Base-by-base conservation (phyloP, 2,888 invertebrate genomes). In the Dendrolimus pini region DNA sequence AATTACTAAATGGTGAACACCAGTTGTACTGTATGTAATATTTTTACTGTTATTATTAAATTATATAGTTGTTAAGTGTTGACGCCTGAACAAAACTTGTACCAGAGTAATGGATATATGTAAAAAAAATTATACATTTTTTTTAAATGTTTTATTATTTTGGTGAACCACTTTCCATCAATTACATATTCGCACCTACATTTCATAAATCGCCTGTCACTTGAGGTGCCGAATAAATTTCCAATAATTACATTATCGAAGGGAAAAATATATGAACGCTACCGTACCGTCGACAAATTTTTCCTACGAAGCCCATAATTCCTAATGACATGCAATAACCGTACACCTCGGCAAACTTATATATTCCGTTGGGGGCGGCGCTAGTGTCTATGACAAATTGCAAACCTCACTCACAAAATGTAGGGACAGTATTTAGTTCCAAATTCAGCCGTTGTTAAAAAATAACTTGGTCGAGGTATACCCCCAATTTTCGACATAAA, bases 281-380 rank as follows among this genome's bases (percentile, higher is more conserved):
- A 74, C 75, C 83, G 81, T 82, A 78, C 77, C 80, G 72, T 72
- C 74, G 67, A 75, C 77, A 81, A 85, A 78, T 88, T 88, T 83
- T 78, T 80, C 85, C 84, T 82, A 82, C 75, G 80, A 83, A 89
- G 89, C 89, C 88, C 90, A 89, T 90, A 90, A 90, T 89, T 90
- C 89, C 90, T 90, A 90, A 90, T 90, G 90, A 90, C 89, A 89
- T 90, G 89, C 89, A 90, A 90, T 90, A 90, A 90, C 84, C 85
- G 89, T 89, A 47, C 47, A 47, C 9, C 47, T 47, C 47, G 12
- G 47, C 47, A 47, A 47, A 47, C 1, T 47, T 47, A 47, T 10
- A 47, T 8, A 47, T 47, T 47, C 47, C 47, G 12, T 47, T 12
- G 9, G 6, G 12, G 6, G 3, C 6, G 47, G 47, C 47, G 47